phyloP scores from a whole-genome alignment of 2,113 vertebrate genomes.

The Pachyramphus minor region DNA sequence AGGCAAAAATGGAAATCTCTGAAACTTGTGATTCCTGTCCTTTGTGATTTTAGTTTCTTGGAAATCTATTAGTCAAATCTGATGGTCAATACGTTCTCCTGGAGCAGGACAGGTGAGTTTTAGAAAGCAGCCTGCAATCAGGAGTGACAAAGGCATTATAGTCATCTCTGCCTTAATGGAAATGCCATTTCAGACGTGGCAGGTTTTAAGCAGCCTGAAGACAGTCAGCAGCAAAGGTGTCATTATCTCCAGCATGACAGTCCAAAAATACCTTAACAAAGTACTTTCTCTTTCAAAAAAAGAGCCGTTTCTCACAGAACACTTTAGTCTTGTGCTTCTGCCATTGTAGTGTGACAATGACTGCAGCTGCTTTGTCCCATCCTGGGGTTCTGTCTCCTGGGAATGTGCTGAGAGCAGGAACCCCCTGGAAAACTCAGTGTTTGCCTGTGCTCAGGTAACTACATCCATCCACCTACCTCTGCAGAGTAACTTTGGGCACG shows the following conservation, averaged over 20 bases:
- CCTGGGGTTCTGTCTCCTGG: not conserved
- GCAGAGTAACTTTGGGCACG: not conserved
- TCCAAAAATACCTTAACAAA: not conserved
- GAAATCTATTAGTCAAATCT: not conserved
- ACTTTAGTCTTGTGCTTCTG: not conserved
- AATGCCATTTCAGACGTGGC: not conserved
- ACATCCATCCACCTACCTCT: not conserved
- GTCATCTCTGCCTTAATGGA: not conserved
- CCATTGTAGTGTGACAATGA: not conserved
- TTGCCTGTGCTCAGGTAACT: not conserved
- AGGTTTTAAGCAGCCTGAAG: not conserved
- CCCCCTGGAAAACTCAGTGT: accelerated
- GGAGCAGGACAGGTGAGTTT: not conserved
- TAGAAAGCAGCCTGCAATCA: not conserved
- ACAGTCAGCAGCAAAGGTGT: not conserved
- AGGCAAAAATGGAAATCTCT: not conserved
- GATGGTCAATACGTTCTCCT: not conserved
- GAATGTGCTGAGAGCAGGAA: not conserved
- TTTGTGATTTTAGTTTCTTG: not conserved
- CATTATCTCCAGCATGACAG: not conserved
- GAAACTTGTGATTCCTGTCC: not conserved
- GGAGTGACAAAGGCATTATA: not conserved
- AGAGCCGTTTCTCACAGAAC: not conserved
- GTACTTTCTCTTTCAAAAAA: not conserved
- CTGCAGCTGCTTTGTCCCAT: not conserved